A percentile compares a stretch with the other conserved stretches of the same genome.
Conservation (phyloP, 1,140 invertebrate species). For the Zaprionus ghesquierei region DNA sequence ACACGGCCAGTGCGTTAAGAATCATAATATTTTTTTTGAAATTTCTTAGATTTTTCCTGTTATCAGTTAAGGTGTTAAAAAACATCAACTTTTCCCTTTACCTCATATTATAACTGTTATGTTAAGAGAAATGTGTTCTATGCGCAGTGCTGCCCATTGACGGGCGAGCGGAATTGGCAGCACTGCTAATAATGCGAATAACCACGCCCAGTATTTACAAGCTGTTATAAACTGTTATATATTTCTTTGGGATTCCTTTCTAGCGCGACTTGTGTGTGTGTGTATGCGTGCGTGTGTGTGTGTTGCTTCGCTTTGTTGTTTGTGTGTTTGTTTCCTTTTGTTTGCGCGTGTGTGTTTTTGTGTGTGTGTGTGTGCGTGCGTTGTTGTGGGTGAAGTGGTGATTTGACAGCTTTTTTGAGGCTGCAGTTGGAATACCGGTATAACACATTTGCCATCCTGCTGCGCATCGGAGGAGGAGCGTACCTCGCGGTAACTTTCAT, state of each 20-base stretch:
- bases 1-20: background rate
- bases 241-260: background rate
- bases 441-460: conserved; percentile 65
- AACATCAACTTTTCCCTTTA: background rate
- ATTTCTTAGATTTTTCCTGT: background rate
- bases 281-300: background rate
- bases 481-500: conserved; percentile 73
- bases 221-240: background rate
- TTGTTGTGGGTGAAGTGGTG: conserved; percentile 8
- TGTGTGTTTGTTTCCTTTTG: background rate
- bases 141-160: too few relatives aligned
- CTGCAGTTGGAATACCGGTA: conserved; percentile 77
- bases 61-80: background rate
- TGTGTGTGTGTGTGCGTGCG: conserved; percentile 28
- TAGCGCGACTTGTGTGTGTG: background rate
- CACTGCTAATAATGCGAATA: too few relatives aligned
- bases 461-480: conserved; percentile 36
- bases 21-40: background rate
- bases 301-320: background rate
- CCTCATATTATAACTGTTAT: background rate
- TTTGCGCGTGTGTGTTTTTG: background rate
- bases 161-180: too few relatives aligned
- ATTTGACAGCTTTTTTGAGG: conserved; percentile 29
- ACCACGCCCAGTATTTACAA: background rate
- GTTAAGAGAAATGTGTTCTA: too few relatives aligned